Percentiles rank a stretch among this genome's conserved stretches.
Conservation (phyloP, 1,140 invertebrate species). For the Camponotus pennsylvanicus region DNA sequence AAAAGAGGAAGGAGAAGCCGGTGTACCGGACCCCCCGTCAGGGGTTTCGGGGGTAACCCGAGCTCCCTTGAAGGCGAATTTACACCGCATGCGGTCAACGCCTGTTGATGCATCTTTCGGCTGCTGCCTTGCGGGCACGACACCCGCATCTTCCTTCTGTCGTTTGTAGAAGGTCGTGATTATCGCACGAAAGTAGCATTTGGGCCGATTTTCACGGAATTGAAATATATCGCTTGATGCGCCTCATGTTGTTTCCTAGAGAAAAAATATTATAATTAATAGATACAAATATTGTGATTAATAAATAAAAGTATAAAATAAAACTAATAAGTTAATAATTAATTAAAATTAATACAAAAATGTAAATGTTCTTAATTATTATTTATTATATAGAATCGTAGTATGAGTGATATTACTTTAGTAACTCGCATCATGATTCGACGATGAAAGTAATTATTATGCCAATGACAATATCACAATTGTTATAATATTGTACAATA, state of each 20-base stretch:
- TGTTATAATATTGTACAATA: neutral
- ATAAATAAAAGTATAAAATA: no score
- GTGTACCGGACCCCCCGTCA: slow-evolving; percentile 83
- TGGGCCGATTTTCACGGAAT: slow-evolving; percentile 3
- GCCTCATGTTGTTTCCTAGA: neutral
- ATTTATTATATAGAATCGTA: neutral
- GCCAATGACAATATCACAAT: neutral
- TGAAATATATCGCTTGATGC: neutral
- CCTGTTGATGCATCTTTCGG: slow-evolving; percentile 72
- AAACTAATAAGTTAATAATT: no score
- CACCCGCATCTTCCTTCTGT: slow-evolving; percentile 45
- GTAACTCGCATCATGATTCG: neutral
- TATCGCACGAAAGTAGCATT: slow-evolving; percentile 4
- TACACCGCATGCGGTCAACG: slow-evolving; percentile 78
- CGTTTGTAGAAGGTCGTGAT: slow-evolving; percentile 16
- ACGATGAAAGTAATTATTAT: neutral
- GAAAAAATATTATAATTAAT: no score
- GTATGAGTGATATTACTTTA: neutral
- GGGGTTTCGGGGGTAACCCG: slow-evolving; percentile 81
- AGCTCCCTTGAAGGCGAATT: slow-evolving; percentile 77
- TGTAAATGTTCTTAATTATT: neutral
- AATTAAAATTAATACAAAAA: no score
- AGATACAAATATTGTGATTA: no score
- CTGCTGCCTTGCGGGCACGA: slow-evolving; percentile 62
- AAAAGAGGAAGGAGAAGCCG: slow-evolving; percentile 84